These are phyloP conservation scores for Mnemiopsis leidyi DNA, from an alignment of 37 sponge, comb jelly and placozoan genomes.

Conservation along the genomic window DNA sequence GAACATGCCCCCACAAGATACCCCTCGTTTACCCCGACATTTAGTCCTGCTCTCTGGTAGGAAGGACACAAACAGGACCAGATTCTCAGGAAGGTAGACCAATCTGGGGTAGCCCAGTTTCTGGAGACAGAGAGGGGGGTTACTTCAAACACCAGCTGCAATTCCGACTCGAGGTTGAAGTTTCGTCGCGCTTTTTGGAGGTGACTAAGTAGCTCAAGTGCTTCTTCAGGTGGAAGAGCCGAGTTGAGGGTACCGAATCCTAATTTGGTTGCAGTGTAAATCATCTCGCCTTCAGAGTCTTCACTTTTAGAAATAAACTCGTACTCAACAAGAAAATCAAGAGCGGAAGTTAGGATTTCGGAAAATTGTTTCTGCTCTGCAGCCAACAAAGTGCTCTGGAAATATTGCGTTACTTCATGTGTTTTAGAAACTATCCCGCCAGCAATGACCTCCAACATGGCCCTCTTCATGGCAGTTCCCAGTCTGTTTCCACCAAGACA, in stretches of 20 bases:
- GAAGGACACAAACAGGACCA: slow-evolving; percentile 79
- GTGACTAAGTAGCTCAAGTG: slow-evolving; percentile 85
- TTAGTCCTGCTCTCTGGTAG: slow-evolving; percentile 83
- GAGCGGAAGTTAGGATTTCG: slow-evolving; percentile 21
- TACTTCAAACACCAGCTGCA: slow-evolving; percentile 93
- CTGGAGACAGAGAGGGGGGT: slow-evolving; percentile 19
- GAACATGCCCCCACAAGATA: slow-evolving; percentile 79
- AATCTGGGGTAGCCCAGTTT: slow-evolving; percentile 78
- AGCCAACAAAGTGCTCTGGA: slow-evolving; percentile 84
- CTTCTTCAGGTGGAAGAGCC: slow-evolving; percentile 88
- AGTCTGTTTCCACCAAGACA: slow-evolving; percentile 69
- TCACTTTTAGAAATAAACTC: slow-evolving; percentile 75
- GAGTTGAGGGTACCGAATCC: slow-evolving; percentile 91
- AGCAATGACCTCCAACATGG: slow-evolving; percentile 89
- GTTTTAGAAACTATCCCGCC: slow-evolving; percentile 73
- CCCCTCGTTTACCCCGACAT: slow-evolving; percentile 84
- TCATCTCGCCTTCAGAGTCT: neutral
- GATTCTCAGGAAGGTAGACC: slow-evolving; percentile 83
- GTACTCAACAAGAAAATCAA: slow-evolving; percentile 76
- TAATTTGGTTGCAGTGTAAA: slow-evolving; percentile 82
- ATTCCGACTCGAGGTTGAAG: slow-evolving; percentile 95
- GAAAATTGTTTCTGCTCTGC: slow-evolving; percentile 67
- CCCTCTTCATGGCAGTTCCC: slow-evolving; percentile 81
- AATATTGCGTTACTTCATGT: slow-evolving; percentile 71
- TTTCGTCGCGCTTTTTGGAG: slow-evolving; percentile 78